phyloP scores from a whole-genome alignment of 2,888 invertebrate species.

The Drosophila neoperkinsi region DNA sequence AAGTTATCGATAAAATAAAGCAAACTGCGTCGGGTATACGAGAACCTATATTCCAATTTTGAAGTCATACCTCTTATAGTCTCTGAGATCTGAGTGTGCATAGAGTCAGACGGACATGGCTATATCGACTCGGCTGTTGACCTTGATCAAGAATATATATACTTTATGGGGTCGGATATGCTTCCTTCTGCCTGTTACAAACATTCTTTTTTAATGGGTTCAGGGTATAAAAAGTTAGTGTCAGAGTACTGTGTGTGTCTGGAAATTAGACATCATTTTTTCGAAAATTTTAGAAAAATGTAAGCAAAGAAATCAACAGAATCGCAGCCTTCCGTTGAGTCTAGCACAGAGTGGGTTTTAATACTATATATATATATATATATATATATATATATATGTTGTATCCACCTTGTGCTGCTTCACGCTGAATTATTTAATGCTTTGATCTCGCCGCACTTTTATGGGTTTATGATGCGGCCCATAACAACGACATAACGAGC shows the following conservation, averaged over 20 bases:
- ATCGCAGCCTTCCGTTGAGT: background rate
- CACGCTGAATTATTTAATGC: slow-evolving; percentile 14
- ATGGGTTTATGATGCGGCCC: slow-evolving; percentile 74
- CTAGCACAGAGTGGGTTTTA: background rate
- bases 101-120: no score
- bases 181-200: no score
- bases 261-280: background rate
- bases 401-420: background rate
- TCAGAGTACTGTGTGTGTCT: background rate
- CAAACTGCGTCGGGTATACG: no score
- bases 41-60: no score
- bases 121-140: no score
- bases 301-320: background rate
- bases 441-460: slow-evolving; percentile 79
- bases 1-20: no score
- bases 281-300: background rate
- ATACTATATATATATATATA: background rate
- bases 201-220: no score
- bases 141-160: no score
- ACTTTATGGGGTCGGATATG: no score
- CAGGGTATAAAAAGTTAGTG: background rate
- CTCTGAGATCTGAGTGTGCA: no score
- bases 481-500: slow-evolving; percentile 60
- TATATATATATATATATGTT: background rate
- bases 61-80: no score